These are phyloP conservation scores for Hirtodrosophila duncani DNA, from an alignment of 2,888 invertebrate species.

Conservation along the genomic window DNA sequence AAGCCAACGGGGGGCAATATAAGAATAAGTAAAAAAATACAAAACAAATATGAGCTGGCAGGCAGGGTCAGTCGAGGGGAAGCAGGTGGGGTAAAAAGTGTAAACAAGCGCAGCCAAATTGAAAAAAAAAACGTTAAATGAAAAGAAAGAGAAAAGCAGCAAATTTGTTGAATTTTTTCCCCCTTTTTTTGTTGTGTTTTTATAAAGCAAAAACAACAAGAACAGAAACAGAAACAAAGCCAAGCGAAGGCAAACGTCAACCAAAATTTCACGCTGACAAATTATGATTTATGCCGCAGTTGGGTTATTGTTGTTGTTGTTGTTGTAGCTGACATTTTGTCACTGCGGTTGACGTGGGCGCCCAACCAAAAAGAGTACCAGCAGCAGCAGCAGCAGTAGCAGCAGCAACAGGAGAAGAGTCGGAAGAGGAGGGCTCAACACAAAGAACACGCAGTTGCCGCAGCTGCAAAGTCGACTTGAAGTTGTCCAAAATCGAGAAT, in stretches of 20 bases:
- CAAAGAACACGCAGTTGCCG: too few relatives aligned
- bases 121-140: conserved; percentile 26
- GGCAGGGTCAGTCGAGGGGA: neutral
- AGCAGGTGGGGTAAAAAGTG: neutral
- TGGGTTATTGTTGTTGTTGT: conserved; percentile 16
- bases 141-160: conserved; percentile 7
- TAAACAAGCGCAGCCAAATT: conserved; percentile 49
- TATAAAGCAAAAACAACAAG: conserved; percentile 31
- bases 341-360: conserved; percentile 12
- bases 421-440: too few relatives aligned
- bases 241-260: conserved; percentile 39
- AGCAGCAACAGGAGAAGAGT: conserved; percentile 6
- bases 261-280: conserved; percentile 63
- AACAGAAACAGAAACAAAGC: too few relatives aligned
- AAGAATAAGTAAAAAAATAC: conserved; percentile 14
- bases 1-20: conserved; percentile 34
- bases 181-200: too few relatives aligned
- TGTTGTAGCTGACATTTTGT: conserved; percentile 30
- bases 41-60: neutral
- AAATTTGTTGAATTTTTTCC: too few relatives aligned
- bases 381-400: conserved; percentile 18
- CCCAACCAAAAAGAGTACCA: neutral
- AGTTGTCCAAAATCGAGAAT: too few relatives aligned
- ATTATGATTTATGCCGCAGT: conserved; percentile 64
- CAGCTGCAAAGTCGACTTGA: too few relatives aligned